Percentiles rank a stretch among this genome's conserved stretches.
phyloP scores from a whole-genome alignment of 2,888 invertebrate genomes.

The Pyrrhia umbra region DNA sequence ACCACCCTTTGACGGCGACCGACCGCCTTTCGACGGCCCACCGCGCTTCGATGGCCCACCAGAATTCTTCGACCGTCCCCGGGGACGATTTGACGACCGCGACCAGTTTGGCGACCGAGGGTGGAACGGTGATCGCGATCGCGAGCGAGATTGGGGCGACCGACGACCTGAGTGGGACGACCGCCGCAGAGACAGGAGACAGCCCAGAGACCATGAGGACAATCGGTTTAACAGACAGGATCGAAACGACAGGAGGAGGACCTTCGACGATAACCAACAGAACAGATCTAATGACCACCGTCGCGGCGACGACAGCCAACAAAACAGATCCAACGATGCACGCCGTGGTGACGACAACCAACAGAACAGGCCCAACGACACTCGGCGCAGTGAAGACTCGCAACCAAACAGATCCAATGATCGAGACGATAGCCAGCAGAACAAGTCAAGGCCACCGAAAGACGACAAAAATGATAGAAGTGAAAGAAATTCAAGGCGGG shows the following conservation, averaged over 20 bases:
- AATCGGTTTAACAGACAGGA: slow-evolving; percentile 65
- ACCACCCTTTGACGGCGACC: slow-evolving; percentile 67
- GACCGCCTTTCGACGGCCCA: slow-evolving; percentile 64
- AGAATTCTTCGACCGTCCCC: slow-evolving; percentile 83
- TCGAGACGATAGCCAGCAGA: slow-evolving; percentile 5
- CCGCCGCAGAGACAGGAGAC: slow-evolving; percentile 73
- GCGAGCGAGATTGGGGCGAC: slow-evolving; percentile 75
- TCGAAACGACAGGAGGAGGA: slow-evolving; percentile 72
- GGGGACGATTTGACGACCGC: slow-evolving; percentile 83
- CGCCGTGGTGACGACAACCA: slow-evolving; percentile 38
- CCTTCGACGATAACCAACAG: slow-evolving; percentile 69
- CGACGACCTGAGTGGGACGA: slow-evolving; percentile 79
- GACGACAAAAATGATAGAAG: slow-evolving; percentile 43
- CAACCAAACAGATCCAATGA: slow-evolving; percentile 22
- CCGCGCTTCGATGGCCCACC: slow-evolving; percentile 75
- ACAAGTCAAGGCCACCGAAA: slow-evolving; percentile 22
- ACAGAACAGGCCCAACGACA: slow-evolving; percentile 18
- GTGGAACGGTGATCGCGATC: slow-evolving; percentile 79
- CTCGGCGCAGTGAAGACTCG: slow-evolving; percentile 24
- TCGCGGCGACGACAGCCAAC: slow-evolving; percentile 31
- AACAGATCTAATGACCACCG: slow-evolving; percentile 37
- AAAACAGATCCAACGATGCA: slow-evolving; percentile 30
- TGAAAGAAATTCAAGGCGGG: slow-evolving; percentile 65
- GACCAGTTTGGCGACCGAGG: slow-evolving; percentile 80
- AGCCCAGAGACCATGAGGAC: slow-evolving; percentile 72